Evolutionary conservation across 2,797 vertebrate species (phyloP).

Genomic region (Gymnopithys bicolor): DNA sequence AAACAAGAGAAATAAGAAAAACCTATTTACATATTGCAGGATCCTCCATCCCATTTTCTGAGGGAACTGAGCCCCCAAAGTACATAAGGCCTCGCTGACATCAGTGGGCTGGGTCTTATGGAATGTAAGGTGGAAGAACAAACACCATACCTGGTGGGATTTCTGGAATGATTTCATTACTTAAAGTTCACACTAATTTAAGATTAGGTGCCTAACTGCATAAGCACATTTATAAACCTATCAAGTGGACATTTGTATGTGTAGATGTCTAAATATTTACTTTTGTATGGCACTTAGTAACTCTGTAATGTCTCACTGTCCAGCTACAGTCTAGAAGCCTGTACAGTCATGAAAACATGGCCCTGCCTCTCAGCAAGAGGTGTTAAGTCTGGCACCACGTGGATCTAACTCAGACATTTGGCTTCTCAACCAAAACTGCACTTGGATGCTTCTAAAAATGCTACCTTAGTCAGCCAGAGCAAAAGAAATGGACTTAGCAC

Average conservation of each 20-base stretch:
- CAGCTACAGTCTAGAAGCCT: not conserved
- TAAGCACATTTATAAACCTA: not conserved
- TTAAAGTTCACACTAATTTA: not conserved
- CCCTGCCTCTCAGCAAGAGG: not conserved
- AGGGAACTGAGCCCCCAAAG: not conserved
- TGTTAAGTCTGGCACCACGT: not conserved
- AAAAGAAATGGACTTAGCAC: not conserved
- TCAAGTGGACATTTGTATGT: not conserved
- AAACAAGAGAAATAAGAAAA: not conserved
- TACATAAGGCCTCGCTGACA: not conserved
- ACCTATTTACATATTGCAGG: not conserved
- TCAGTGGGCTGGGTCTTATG: not conserved
- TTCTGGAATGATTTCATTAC: not conserved
- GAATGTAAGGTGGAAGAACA: not conserved
- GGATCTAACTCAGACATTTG: not conserved
- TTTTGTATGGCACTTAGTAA: not conserved
- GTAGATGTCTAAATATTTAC: not conserved
- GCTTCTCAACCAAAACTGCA: not conserved
- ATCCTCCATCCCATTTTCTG: not conserved
- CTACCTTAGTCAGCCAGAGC: not conserved
- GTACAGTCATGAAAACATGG: not conserved
- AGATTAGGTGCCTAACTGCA: not conserved
- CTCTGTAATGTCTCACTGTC: not conserved
- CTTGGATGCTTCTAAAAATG: not conserved
- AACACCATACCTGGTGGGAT: not conserved